A percentile compares a stretch with the other conserved stretches of the same genome.
phyloP scores from a whole-genome alignment of 2,888 invertebrate genomes.

The Sesamia inferens region DNA sequence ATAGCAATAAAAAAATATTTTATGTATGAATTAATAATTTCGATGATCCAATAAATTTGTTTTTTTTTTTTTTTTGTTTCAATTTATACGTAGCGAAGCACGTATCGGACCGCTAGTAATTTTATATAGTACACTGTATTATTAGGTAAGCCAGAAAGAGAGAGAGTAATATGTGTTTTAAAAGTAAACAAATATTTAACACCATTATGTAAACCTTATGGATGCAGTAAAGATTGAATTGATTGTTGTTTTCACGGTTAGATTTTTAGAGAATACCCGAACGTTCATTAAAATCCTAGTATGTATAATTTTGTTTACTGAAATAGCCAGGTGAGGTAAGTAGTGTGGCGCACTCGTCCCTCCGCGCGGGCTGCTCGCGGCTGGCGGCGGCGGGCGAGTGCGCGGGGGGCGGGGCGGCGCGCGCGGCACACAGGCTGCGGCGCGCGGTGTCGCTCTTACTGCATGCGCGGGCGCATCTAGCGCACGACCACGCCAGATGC shows the following conservation, averaged over 20 bases:
- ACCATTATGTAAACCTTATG: too few relatives aligned
- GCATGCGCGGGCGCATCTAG: constrained; percentile 83
- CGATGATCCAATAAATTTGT: too few relatives aligned
- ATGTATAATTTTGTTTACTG: neutral
- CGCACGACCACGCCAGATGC: constrained; percentile 85
- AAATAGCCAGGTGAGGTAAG: constrained; percentile 77
- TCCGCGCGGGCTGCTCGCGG: constrained; percentile 78
- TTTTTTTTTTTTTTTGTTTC: too few relatives aligned
- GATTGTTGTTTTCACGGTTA: neutral
- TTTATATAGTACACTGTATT: too few relatives aligned
- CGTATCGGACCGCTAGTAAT: too few relatives aligned
- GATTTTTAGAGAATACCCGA: neutral
- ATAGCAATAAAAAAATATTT: too few relatives aligned
- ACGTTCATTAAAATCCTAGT: neutral
- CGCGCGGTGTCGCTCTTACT: constrained; percentile 83
- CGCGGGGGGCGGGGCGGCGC: constrained; percentile 83
- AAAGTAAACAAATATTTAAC: too few relatives aligned
- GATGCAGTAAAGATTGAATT: too few relatives aligned
- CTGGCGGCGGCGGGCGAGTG: constrained; percentile 82
- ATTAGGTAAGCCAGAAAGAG: too few relatives aligned
- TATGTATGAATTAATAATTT: too few relatives aligned
- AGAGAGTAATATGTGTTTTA: too few relatives aligned
- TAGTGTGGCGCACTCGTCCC: constrained; percentile 73
- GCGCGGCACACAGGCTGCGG: constrained; percentile 83
- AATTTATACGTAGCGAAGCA: too few relatives aligned